These are phyloP conservation scores for Lates japonicus DNA, from an alignment of 2,797 vertebrate genomes.

Conservation along the genomic window DNA sequence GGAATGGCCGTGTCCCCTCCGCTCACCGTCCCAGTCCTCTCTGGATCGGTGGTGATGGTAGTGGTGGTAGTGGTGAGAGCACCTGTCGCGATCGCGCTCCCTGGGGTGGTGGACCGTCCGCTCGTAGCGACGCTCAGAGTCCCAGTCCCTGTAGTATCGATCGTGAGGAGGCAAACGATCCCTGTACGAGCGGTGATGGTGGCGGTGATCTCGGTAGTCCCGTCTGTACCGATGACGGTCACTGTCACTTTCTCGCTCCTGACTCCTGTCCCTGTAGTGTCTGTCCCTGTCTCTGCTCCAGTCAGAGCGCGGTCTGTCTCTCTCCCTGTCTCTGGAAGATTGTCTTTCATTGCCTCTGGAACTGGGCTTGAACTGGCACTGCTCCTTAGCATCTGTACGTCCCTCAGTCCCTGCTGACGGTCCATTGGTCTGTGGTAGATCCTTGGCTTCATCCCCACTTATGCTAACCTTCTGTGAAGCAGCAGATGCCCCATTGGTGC, in stretches of 20 bases:
- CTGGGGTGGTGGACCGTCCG: conserved; percentile 59
- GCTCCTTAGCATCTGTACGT: conserved; percentile 68
- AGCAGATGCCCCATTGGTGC: conserved; percentile 21
- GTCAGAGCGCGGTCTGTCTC: conserved; percentile 75
- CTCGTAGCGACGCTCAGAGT: conserved; percentile 74
- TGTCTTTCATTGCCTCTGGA: conserved; percentile 67
- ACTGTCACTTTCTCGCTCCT: conserved; percentile 74
- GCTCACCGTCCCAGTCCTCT: conserved; percentile 79
- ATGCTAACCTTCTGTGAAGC: conserved; percentile 43
- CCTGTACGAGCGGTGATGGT: conserved; percentile 62
- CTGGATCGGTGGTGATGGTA: conserved; percentile 66
- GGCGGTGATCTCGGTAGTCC: conserved; percentile 60
- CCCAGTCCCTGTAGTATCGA: conserved; percentile 67
- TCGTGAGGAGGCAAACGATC: conserved; percentile 55
- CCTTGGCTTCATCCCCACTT: conserved; percentile 54
- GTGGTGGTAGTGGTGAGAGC: conserved; percentile 69
- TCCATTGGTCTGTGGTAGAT: conserved; percentile 47
- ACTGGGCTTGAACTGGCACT: conserved; percentile 66
- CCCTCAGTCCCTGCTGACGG: conserved; percentile 74
- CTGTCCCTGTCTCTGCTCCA: conserved; percentile 68
- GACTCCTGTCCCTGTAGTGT: conserved; percentile 80
- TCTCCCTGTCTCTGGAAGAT: conserved; percentile 73
- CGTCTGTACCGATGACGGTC: conserved; percentile 61
- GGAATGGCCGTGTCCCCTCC: conserved; percentile 72
- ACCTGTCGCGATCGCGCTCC: conserved; percentile 71